A percentile compares a stretch with the other conserved stretches of the same genome.
Conservation (phyloP, 2,113 vertebrate species). For the Proteles cristata region DNA sequence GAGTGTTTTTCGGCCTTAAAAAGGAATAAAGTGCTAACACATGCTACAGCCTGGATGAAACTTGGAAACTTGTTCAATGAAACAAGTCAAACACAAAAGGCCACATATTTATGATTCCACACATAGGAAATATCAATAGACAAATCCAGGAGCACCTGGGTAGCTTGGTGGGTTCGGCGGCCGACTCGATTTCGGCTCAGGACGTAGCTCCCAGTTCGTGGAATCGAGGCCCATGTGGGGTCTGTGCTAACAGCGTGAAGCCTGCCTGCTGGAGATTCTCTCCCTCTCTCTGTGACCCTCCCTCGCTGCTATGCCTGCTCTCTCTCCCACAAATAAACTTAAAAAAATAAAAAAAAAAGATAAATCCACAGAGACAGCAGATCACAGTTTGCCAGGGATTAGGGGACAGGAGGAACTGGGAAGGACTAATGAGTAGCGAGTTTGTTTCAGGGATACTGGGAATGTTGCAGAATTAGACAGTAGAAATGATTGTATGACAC, state of each 20-base stretch:
- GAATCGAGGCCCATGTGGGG: no score
- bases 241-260: no score
- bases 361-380: background rate
- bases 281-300: no score
- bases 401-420: fast-evolving
- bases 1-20: background rate
- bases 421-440: background rate
- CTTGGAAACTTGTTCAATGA: background rate
- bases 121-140: background rate
- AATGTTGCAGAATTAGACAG: background rate
- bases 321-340: no score
- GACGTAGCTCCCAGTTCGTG: no score
- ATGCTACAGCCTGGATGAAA: background rate
- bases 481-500: background rate
- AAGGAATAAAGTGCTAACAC: background rate
- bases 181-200: no score
- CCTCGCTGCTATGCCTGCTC: no score
- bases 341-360: background rate
- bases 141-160: background rate
- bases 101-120: background rate
- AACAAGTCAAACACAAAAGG: background rate
- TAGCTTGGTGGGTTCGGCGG: no score
- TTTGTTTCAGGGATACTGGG: background rate
- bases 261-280: no score
- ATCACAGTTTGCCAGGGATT: background rate